These are phyloP conservation scores for Endomychus coccineus DNA, from an alignment of 2,888 invertebrate genomes.

Conservation along the genomic window DNA sequence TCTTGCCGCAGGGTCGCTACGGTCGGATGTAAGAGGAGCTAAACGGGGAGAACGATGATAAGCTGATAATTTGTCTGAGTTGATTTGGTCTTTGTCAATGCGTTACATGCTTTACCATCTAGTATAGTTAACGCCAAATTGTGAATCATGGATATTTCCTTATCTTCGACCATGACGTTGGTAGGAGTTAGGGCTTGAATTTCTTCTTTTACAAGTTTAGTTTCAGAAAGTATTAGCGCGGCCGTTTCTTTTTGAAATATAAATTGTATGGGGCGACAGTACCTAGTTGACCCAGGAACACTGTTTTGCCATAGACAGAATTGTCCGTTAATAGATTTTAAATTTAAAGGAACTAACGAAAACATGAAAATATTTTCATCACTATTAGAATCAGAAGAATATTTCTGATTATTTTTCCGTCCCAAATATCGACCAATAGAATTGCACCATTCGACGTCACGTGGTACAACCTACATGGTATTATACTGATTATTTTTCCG, in stretches of 20 bases:
- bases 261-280: too few species aligned
- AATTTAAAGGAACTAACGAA: constrained; percentile 6
- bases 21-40: too few species aligned
- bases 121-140: constrained; percentile 28
- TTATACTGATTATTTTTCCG: too few species aligned
- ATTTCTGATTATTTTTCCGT: too few species aligned
- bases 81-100: constrained; percentile 18
- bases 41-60: too few species aligned
- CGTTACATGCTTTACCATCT: constrained; percentile 27
- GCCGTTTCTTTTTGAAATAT: constrained; percentile 7
- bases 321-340: constrained; percentile 4
- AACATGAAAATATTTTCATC: constrained; percentile 7
- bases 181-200: constrained; percentile 3
- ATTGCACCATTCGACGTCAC: too few species aligned
- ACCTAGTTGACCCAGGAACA: too few species aligned
- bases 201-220: constrained; percentile 1
- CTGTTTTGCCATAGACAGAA: constrained; percentile 6
- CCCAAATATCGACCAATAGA: too few species aligned
- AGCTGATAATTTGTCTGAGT: too few species aligned
- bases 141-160: constrained; percentile 16
- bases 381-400: constrained; percentile 6
- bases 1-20: too few species aligned
- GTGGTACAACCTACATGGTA: too few species aligned
- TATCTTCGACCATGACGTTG: constrained; percentile 2
- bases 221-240: constrained; percentile 4